Conservation (phyloP, 2,113 vertebrate species). For the Poeciliopsis occidentalis region DNA sequence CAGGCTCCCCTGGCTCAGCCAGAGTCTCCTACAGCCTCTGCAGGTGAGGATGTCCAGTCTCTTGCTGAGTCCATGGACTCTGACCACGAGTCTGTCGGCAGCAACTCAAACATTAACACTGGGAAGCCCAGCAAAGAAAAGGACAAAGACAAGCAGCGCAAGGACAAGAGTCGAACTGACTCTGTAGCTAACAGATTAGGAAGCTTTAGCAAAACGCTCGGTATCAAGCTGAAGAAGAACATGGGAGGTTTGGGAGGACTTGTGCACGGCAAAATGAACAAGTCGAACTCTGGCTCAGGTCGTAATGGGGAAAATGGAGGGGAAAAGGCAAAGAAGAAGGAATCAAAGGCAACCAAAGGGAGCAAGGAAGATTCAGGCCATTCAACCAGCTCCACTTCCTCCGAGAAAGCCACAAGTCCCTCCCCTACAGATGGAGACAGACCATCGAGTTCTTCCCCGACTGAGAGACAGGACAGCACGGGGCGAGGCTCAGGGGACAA, state of each 20-base stretch:
- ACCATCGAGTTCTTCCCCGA: conserved; percentile 79
- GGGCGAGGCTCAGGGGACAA: conserved; percentile 82
- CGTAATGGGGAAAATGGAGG: conserved; percentile 64
- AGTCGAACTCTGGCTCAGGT: conserved; percentile 83
- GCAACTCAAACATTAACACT: conserved; percentile 94
- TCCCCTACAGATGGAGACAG: conserved; percentile 91
- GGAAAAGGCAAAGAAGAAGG: conserved; percentile 77
- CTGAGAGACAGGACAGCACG: conserved; percentile 69
- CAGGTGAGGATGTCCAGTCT: conserved; percentile 96
- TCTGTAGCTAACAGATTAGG: conserved; percentile 98
- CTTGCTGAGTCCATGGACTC: conserved; percentile 97
- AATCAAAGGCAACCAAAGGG: conserved; percentile 81
- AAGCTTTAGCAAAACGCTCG: conserved; percentile 96
- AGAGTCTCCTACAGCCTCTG: conserved; percentile 96
- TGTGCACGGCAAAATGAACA: conserved; percentile 95
- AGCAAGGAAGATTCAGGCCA: conserved; percentile 93
- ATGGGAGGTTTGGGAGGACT: conserved; percentile 97
- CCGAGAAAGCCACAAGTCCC: conserved; percentile 92
- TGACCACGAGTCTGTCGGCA: conserved; percentile 95
- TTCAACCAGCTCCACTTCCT: conserved; percentile 90
- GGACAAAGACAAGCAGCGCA: conserved; percentile 93
- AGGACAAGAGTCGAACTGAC: conserved; percentile 93
- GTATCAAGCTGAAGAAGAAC: conserved; percentile 98
- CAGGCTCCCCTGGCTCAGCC: conserved; percentile 98
- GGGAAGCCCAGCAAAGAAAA: conserved; percentile 91